These are phyloP conservation scores for Sarcophaga caerulescens DNA, from an alignment of 2,888 invertebrate genomes.

Conservation along the genomic window DNA sequence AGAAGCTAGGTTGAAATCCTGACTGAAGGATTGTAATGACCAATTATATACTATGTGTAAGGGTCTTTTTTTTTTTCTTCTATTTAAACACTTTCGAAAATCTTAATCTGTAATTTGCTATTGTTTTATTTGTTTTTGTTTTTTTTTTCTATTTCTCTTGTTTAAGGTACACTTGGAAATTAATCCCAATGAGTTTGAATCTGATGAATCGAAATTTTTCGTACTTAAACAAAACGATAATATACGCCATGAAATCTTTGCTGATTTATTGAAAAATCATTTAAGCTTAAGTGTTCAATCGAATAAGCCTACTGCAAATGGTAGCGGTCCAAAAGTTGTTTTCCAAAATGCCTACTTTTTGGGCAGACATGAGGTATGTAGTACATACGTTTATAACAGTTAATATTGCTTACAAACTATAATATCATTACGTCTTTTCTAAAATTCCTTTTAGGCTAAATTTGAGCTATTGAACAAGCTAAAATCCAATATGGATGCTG, in stretches of 20 bases:
- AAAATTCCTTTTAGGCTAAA: slow-evolving; percentile 83
- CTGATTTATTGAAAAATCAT: slow-evolving; percentile 87
- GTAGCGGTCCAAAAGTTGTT: slow-evolving; percentile 81
- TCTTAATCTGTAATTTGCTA: not conserved
- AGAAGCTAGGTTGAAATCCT: no score
- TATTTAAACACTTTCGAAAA: no score
- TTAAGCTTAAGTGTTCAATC: slow-evolving; percentile 81
- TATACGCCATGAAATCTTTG: slow-evolving; percentile 89
- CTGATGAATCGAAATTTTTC: slow-evolving; percentile 83
- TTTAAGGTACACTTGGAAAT: slow-evolving; percentile 90
- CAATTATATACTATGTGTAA: no score
- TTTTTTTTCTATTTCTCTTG: not conserved
- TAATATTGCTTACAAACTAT: not conserved
- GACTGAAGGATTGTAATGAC: no score
- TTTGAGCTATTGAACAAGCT: slow-evolving; percentile 86
- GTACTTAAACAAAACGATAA: slow-evolving; percentile 85
- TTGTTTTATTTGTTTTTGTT: slow-evolving; percentile 6
- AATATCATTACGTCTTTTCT: not conserved
- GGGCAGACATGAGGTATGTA: slow-evolving; percentile 89
- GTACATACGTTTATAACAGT: not conserved
- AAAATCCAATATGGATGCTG: slow-evolving; percentile 81
- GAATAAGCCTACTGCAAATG: slow-evolving; percentile 59
- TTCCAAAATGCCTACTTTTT: slow-evolving; percentile 85
- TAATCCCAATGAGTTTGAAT: slow-evolving; percentile 86
- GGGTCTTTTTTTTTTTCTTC: no score